Percentiles rank a stretch among this genome's conserved stretches.
These are phyloP conservation scores for Bhutanitis thaidina DNA, from an alignment of 2,888 invertebrate species.

Conservation along the genomic window DNA sequence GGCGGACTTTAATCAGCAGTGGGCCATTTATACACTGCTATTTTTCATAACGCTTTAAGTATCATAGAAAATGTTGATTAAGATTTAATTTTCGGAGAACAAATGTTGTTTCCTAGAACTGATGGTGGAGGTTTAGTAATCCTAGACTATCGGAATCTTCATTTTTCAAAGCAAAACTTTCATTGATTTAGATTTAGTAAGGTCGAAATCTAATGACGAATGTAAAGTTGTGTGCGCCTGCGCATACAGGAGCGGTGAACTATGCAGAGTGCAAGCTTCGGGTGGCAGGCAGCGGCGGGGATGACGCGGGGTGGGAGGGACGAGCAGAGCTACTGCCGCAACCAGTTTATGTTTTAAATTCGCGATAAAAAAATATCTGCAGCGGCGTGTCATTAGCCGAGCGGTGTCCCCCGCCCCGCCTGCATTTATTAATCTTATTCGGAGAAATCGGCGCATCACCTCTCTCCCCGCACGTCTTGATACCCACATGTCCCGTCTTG, in stretches of 20 bases:
- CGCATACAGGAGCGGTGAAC: conserved; percentile 45
- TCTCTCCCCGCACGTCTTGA: conserved; percentile 23
- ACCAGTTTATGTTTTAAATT: conserved; percentile 73
- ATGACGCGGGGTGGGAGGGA: conserved; percentile 18
- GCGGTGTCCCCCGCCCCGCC: conserved; percentile 39
- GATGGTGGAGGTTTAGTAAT: too few species aligned
- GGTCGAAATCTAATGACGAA: neutral
- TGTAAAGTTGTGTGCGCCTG: conserved; percentile 30
- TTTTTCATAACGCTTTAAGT: too few species aligned
- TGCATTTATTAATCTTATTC: conserved; percentile 77
- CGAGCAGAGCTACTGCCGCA: conserved; percentile 38
- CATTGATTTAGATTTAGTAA: neutral
- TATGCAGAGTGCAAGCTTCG: conserved; percentile 32
- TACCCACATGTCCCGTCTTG: conserved; percentile 25
- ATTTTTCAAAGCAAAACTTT: too few species aligned
- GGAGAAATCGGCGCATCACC: conserved; percentile 73
- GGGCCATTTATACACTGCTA: too few species aligned
- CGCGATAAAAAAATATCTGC: conserved; percentile 72
- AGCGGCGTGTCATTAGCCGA: conserved; percentile 74
- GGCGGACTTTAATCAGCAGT: too few species aligned
- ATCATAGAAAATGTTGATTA: too few species aligned
- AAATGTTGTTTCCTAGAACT: too few species aligned
- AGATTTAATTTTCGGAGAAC: too few species aligned
- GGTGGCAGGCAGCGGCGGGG: conserved; percentile 17
- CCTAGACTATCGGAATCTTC: too few species aligned